Conservation (phyloP, 30 jellyfish, hydroid and myxozoan species). For the Turritopsis rubra region DNA sequence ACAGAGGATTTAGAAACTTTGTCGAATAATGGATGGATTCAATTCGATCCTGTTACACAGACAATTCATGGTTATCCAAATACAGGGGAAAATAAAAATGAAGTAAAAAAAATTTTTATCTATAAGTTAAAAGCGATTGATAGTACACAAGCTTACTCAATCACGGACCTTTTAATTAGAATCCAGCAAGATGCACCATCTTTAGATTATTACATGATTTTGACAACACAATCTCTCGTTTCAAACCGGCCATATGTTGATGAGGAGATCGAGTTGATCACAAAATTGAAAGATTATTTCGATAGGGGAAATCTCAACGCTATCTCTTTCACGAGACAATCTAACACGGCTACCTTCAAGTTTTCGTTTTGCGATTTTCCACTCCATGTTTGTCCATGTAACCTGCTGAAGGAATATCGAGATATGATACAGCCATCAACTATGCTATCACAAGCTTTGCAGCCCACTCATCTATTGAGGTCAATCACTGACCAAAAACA, state of each 20-base stretch:
- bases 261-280: slow-evolving; percentile 51
- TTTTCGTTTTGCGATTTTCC: slow-evolving; percentile 74
- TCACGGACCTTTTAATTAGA: slow-evolving; percentile 42
- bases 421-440: background rate
- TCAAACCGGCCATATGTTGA: slow-evolving; percentile 19
- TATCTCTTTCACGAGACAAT: slow-evolving; percentile 28
- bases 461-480: slow-evolving; percentile 10
- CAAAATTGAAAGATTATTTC: slow-evolving; percentile 27
- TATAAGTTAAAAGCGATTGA: slow-evolving; percentile 76
- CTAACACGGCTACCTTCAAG: slow-evolving; percentile 24
- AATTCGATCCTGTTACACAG: slow-evolving; percentile 50
- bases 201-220: background rate
- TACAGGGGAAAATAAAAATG: slow-evolving; percentile 17
- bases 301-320: slow-evolving; percentile 45
- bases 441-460: background rate
- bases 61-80: slow-evolving; percentile 65
- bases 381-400: slow-evolving; percentile 48
- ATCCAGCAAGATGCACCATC: slow-evolving; percentile 44
- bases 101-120: slow-evolving; percentile 16
- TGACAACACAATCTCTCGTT: background rate
- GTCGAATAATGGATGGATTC: slow-evolving; percentile 49
- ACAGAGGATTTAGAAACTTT: slow-evolving; percentile 39
- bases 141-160: slow-evolving; percentile 45
- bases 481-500: slow-evolving; percentile 15
- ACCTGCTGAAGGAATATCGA: slow-evolving; percentile 23